Conservation (phyloP, 2,113 vertebrate species). For the Cyphomyrus discorhynchus region DNA sequence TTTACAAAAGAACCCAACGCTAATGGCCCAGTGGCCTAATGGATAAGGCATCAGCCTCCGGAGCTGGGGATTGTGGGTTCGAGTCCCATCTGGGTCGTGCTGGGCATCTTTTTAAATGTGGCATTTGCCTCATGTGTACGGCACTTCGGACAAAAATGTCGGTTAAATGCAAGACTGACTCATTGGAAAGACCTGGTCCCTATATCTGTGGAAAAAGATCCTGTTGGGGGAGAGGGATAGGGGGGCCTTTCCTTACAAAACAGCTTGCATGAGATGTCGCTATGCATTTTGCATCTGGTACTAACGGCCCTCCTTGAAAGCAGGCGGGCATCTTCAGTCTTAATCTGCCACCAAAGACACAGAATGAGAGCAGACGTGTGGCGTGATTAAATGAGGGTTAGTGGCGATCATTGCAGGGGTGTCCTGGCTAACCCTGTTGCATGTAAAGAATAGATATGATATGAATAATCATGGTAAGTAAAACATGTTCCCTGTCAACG, state of each 20-base stretch:
- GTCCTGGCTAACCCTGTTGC: neutral
- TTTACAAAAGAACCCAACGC: fast-evolving
- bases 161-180: neutral
- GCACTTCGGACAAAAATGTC: neutral
- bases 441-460: neutral
- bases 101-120: neutral
- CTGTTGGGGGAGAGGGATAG: neutral
- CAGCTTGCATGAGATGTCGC: neutral
- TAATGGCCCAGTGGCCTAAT: neutral
- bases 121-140: neutral
- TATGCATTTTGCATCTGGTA: neutral
- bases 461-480: neutral
- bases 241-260: neutral
- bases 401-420: neutral
- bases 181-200: neutral
- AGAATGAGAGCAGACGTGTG: neutral
- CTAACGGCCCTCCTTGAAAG: neutral
- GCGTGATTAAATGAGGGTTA: neutral
- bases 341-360: neutral
- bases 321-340: neutral
- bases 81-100: neutral
- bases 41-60: neutral
- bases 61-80: neutral
- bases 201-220: neutral
- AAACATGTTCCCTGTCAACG: neutral